These are phyloP conservation scores for Acleris holmiana DNA, from an alignment of 2,888 invertebrate genomes.

Conservation along the genomic window DNA sequence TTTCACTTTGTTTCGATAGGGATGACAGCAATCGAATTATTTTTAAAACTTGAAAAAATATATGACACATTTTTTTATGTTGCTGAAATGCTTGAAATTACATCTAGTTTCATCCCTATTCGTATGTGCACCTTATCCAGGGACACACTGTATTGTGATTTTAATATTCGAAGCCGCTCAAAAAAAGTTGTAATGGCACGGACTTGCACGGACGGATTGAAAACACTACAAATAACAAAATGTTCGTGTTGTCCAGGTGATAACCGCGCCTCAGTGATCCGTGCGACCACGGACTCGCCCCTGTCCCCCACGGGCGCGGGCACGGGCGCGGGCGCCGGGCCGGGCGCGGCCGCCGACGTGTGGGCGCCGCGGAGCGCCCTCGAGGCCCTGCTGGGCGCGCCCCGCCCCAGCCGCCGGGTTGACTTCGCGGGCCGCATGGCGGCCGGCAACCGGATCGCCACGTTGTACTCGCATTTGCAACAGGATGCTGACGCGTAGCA, in stretches of 20 bases:
- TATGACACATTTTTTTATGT: too few relatives aligned
- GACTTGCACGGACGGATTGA: too few relatives aligned
- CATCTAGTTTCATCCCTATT: too few relatives aligned
- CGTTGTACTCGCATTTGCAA: constrained; percentile 89
- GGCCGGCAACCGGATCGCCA: constrained; percentile 86
- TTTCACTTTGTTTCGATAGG: too few relatives aligned
- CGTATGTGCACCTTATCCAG: too few relatives aligned
- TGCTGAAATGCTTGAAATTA: too few relatives aligned
- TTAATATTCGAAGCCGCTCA: too few relatives aligned
- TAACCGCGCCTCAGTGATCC: constrained; percentile 72
- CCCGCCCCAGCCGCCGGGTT: constrained; percentile 77
- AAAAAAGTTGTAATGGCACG: too few relatives aligned
- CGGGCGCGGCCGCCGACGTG: constrained; percentile 65
- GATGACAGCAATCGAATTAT: too few relatives aligned
- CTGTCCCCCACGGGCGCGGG: constrained; percentile 90
- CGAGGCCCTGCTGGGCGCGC: constrained; percentile 81
- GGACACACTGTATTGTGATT: too few relatives aligned
- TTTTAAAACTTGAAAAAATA: too few relatives aligned
- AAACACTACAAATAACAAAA: too few relatives aligned
- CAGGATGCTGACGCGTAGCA: constrained; percentile 70
- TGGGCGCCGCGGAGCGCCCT: constrained; percentile 80
- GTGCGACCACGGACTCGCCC: constrained; percentile 94
- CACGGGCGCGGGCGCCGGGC: constrained; percentile 54
- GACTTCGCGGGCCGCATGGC: constrained; percentile 88
- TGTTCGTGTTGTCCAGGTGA: constrained; percentile 55